Conservation (phyloP, 2,797 vertebrate species). For the Furcifer pardalis region DNA sequence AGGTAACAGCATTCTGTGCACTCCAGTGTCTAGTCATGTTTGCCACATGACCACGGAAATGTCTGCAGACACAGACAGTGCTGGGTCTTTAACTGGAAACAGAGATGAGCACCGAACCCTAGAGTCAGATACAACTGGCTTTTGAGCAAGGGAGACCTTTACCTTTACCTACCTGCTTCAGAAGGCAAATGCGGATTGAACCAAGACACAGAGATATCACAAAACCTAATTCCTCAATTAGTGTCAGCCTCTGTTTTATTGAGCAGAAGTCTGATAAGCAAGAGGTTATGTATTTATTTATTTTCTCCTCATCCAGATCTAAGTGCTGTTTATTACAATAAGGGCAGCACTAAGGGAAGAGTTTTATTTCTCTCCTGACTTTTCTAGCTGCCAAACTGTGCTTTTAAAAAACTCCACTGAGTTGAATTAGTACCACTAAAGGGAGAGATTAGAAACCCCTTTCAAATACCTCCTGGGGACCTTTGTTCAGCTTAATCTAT, state of each 20-base stretch:
- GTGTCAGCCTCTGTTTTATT: constrained; percentile 15
- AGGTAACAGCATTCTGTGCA: no score
- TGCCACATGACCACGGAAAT: no score
- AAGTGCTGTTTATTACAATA: constrained; percentile 45
- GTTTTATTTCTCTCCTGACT: constrained; percentile 58
- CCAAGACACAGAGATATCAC: not conserved
- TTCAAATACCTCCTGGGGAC: constrained; percentile 61
- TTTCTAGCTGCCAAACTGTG: constrained; percentile 59
- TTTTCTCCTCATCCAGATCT: no score
- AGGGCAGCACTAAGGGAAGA: constrained; percentile 54
- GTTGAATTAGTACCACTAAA: constrained; percentile 64
- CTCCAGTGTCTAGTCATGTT: no score
- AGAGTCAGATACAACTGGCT: no score
- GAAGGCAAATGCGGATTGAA: not conserved
- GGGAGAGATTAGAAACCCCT: constrained; percentile 60
- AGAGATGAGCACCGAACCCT: no score
- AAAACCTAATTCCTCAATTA: constrained; percentile 27
- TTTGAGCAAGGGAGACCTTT: no score
- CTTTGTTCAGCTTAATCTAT: constrained; percentile 46
- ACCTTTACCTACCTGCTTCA: not conserved
- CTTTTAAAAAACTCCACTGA: constrained; percentile 51
- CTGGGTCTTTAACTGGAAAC: no score
- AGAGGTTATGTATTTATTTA: not conserved
- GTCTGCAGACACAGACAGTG: no score
- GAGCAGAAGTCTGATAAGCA: constrained; percentile 40